Base-by-base conservation (phyloP, 2,888 invertebrate genomes). In the Chironomus riparius region DNA sequence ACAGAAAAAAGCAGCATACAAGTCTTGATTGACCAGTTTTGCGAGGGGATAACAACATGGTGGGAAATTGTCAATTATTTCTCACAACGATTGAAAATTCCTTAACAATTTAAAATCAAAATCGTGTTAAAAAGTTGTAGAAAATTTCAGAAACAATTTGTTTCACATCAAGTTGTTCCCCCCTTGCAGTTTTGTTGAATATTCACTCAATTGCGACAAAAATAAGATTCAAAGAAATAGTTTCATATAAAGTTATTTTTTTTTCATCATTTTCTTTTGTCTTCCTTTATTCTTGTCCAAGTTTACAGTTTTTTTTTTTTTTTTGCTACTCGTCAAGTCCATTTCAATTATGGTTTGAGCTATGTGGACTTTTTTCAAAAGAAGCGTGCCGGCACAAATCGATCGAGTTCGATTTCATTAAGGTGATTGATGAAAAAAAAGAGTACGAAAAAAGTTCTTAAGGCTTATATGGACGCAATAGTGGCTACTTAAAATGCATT, bases 351-450 rank as follows among this genome's bases (percentile, higher is more conserved):
- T 65, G 65, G 65, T 21, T 24, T 65, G 65, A 65, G 21, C 65
- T 21, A 24, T 65, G 21, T 22, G 65, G 12, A 13, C 21, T 24
- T 21, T 24, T 65, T 24, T 72, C 62, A 61, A 72, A 72, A 72
- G 72, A 62, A 61, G 72, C 62, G 72, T 72, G 72, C 72, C 72
- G 72, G 22, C 47, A 47, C 50, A 50, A 50, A 15, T 50, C 50
- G 56, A 56, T 65, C 65, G 13, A 18, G 65, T 21, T 24, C 68
- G 21, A 38, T 68, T 68, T 38, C 68, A 65, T 65, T 56, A 56
- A 65, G 65, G 65, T 65, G 65, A 65, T 65, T 65, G 65, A 65
- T 24, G 56, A 56, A 56, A 56, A 56, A 15, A 15, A 15, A 50
- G 5, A 7, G 5, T 13, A 50, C 13, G 3, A 4, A 15, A 56